These are phyloP conservation scores for Zenarchopterus dispar DNA, from an alignment of 2,797 vertebrate genomes.

Conservation along the genomic window DNA sequence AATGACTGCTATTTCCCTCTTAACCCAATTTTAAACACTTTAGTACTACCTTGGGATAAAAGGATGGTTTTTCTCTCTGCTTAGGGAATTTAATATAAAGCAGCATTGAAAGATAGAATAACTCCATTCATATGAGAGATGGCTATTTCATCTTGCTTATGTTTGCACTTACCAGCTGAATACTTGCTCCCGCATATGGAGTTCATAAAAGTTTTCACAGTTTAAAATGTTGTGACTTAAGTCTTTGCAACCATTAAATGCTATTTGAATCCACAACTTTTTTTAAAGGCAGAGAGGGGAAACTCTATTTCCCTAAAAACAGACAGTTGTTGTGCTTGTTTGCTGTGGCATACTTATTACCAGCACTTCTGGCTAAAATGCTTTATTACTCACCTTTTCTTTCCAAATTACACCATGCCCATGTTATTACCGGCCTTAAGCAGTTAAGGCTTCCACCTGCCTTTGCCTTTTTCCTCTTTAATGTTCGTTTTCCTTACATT, in stretches of 20 bases:
- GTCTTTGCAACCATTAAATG: not conserved
- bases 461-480: not conserved
- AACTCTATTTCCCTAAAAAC: no score
- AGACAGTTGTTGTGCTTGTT: no score
- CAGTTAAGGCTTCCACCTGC: not conserved
- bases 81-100: conserved; percentile 79
- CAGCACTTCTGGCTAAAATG: not conserved
- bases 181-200: conserved; percentile 50
- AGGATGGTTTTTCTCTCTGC: conserved; percentile 72
- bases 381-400: conserved; percentile 13
- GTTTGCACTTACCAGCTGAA: conserved; percentile 41
- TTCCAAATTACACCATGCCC: conserved; percentile 17
- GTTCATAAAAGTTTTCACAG: conserved; percentile 36
- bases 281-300: no score
- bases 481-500: not conserved
- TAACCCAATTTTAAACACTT: conserved; percentile 86
- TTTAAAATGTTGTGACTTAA: conserved; percentile 35
- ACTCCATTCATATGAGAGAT: conserved; percentile 58
- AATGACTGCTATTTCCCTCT: conserved; percentile 81
- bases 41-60: conserved; percentile 77
- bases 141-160: conserved; percentile 45
- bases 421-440: not conserved
- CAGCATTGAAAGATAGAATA: conserved; percentile 66
- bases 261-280: no score
- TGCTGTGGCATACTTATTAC: not conserved